Conservation (phyloP, 2,888 invertebrate genomes). For the Ypsolopha scabrella region DNA sequence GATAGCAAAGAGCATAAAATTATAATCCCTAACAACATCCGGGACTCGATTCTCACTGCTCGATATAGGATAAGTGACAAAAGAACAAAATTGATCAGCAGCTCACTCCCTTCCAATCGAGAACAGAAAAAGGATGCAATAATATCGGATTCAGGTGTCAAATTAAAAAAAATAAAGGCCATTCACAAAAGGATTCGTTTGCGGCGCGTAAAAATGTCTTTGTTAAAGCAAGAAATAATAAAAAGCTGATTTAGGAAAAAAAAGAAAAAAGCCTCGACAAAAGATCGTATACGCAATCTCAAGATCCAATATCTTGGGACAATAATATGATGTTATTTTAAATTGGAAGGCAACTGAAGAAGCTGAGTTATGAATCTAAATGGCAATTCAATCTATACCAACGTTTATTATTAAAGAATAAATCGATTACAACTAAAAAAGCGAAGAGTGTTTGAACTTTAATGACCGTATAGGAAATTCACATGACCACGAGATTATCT, state of each 20-base stretch:
- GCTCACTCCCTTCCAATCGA: slow-evolving; percentile 21
- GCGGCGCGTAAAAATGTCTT: slow-evolving; percentile 54
- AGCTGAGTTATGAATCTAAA: slow-evolving; percentile 5
- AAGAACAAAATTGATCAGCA: slow-evolving; percentile 46
- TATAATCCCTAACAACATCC: slow-evolving; percentile 24
- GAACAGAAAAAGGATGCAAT: slow-evolving; percentile 31
- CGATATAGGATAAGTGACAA: slow-evolving; percentile 24
- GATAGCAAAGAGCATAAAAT: slow-evolving; percentile 9
- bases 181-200: slow-evolving; percentile 44
- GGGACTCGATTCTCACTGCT: slow-evolving; percentile 20
- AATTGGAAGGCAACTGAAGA: slow-evolving; percentile 19
- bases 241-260: slow-evolving; percentile 20
- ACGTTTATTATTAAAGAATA: not conserved
- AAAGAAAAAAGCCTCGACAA: slow-evolving; percentile 37
- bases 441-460: too few relatives aligned
- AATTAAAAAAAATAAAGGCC: slow-evolving; percentile 34
- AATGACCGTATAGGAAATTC: too few relatives aligned
- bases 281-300: slow-evolving; percentile 49
- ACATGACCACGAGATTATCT: too few relatives aligned
- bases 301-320: slow-evolving; percentile 48
- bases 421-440: too few relatives aligned
- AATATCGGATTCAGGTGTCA: slow-evolving; percentile 56
- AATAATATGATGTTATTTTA: slow-evolving; percentile 54
- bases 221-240: slow-evolving; percentile 13
- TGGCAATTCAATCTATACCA: not conserved